Evolutionary conservation across 2,888 invertebrate species (phyloP).

Genomic region (Drosophila incognita): DNA sequence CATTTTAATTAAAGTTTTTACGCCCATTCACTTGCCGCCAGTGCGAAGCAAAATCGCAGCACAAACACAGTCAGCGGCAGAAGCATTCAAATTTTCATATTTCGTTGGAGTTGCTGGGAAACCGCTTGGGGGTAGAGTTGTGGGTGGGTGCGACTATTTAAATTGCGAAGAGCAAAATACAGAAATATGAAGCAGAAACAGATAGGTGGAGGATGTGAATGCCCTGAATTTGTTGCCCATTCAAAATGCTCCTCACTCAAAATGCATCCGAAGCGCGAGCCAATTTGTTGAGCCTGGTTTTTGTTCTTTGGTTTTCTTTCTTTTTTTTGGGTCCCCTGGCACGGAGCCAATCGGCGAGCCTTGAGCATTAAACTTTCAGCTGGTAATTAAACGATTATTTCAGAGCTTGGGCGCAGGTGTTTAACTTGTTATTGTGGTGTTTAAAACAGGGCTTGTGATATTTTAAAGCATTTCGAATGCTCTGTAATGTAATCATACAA

Average conservation of each 20-base stretch:
- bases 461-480: background rate
- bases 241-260: slow-evolving; percentile 49
- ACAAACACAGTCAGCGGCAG: slow-evolving; percentile 51
- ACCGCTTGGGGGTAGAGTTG: slow-evolving; percentile 13
- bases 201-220: slow-evolving; percentile 9
- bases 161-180: slow-evolving; percentile 57
- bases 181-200: slow-evolving; percentile 36
- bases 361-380: slow-evolving; percentile 59
- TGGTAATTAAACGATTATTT: slow-evolving; percentile 63
- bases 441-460: background rate
- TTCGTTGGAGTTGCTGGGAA: slow-evolving; percentile 47
- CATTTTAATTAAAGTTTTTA: slow-evolving; percentile 78
- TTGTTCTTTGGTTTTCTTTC: background rate
- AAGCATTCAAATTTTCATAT: slow-evolving; percentile 69
- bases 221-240: slow-evolving; percentile 50
- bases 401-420: slow-evolving; percentile 53
- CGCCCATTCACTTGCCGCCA: slow-evolving; percentile 67
- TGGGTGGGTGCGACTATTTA: slow-evolving; percentile 52
- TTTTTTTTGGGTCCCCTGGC: slow-evolving; percentile 40
- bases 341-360: slow-evolving; percentile 45
- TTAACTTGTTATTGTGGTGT: slow-evolving; percentile 63
- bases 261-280: slow-evolving; percentile 51
- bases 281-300: slow-evolving; percentile 47
- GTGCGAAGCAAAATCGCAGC: slow-evolving; percentile 56
- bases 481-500: background rate